phyloP scores from a whole-genome alignment of 1,140 invertebrate genomes.

The Tachypleus tridentatus region DNA sequence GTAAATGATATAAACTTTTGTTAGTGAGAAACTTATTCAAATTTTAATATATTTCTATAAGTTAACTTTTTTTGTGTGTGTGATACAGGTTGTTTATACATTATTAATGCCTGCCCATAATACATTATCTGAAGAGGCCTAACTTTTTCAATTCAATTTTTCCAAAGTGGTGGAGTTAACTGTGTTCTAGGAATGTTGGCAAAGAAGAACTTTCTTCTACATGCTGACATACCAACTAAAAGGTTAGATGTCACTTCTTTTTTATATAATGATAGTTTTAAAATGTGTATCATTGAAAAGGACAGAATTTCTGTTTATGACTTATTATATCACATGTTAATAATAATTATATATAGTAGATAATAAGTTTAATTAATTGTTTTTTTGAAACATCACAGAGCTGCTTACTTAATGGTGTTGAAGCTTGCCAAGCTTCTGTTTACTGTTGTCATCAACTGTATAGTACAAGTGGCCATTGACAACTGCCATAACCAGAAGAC shows the following conservation, averaged over 20 bases:
- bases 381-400: constrained; percentile 28
- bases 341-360: no score
- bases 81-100: constrained; percentile 48
- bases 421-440: constrained; percentile 79
- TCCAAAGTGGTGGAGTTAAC: constrained; percentile 67
- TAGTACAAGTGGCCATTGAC: constrained; percentile 28
- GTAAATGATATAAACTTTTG: no score
- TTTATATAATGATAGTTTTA: no score
- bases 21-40: no score
- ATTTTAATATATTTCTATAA: no score
- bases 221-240: constrained; percentile 65
- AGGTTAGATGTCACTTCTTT: constrained; percentile 18
- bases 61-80: no score
- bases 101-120: constrained; percentile 83
- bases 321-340: no score
- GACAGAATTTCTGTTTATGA: no score
- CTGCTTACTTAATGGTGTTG: constrained; percentile 73
- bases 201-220: constrained; percentile 68
- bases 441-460: constrained; percentile 52
- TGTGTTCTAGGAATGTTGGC: constrained; percentile 70
- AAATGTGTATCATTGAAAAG: no score
- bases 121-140: constrained; percentile 63
- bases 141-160: constrained; percentile 81
- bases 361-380: no score
- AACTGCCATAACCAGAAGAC: background rate